phyloP scores from a whole-genome alignment of 2,113 vertebrate genomes.

The Thunnus thynnus region DNA sequence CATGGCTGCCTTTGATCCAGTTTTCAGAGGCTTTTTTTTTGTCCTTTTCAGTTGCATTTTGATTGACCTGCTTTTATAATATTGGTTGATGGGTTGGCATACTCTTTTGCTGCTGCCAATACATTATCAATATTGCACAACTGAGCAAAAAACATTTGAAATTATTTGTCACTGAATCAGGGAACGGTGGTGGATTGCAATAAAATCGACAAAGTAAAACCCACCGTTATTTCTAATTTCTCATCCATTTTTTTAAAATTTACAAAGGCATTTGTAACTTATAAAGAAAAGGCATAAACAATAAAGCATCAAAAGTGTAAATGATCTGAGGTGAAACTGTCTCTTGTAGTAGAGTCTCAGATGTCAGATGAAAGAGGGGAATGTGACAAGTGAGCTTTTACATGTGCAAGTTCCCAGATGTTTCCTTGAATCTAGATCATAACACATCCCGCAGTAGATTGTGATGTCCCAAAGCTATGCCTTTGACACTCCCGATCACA shows the following conservation, averaged over 20 bases:
- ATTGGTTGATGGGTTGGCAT: not conserved
- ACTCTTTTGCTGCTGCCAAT: not conserved
- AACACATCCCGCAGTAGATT: conserved; percentile 21
- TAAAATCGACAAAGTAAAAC: not conserved
- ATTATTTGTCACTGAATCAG: too few species aligned
- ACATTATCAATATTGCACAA: not conserved
- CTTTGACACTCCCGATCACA: conserved; percentile 36
- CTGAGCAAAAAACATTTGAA: not conserved
- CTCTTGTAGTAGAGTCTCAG: not conserved
- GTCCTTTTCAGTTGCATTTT: not conserved
- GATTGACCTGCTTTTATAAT: not conserved
- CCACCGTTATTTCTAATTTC: not conserved
- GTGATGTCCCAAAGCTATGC: conserved; percentile 23
- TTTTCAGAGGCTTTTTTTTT: not conserved
- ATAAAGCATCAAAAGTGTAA: not conserved
- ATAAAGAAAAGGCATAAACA: not conserved
- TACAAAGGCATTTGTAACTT: not conserved
- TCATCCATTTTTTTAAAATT: too few species aligned
- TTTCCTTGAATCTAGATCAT: conserved; percentile 44
- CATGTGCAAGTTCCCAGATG: conserved; percentile 35
- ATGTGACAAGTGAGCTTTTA: conserved; percentile 22
- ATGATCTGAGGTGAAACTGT: not conserved
- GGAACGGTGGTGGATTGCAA: not conserved
- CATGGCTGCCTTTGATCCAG: not conserved
- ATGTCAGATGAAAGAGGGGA: conserved; percentile 21